These are phyloP conservation scores for Chondrosia reniformis DNA, from an alignment of 37 sponge, comb jelly and placozoan species.

Conservation along the genomic window DNA sequence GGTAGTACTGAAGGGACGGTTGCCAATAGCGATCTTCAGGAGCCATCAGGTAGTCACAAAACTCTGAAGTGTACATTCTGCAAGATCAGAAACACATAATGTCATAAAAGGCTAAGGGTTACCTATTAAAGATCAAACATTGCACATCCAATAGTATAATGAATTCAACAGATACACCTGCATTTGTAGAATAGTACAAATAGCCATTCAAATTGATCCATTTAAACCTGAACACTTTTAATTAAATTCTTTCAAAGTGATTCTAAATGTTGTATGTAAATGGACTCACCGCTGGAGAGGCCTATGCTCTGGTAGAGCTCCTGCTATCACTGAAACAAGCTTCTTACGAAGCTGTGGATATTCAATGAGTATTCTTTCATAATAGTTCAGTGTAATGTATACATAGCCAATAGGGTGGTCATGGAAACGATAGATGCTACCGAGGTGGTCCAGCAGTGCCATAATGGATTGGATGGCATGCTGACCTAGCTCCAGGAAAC, in stretches of 20 bases:
- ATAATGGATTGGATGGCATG: slow-evolving; percentile 36
- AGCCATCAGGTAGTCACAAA: slow-evolving; percentile 32
- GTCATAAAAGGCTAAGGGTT: too few relatives aligned
- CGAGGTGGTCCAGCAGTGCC: slow-evolving; percentile 41
- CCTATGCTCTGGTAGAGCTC: background rate
- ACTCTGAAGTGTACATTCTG: slow-evolving; percentile 55
- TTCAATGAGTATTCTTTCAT: slow-evolving; percentile 40
- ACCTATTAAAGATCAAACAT: too few relatives aligned
- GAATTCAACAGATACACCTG: too few relatives aligned
- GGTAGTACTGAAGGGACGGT: slow-evolving; percentile 41
- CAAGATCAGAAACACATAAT: background rate
- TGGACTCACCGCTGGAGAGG: slow-evolving; percentile 15
- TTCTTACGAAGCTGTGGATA: slow-evolving; percentile 45
- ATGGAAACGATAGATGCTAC: slow-evolving; percentile 76
- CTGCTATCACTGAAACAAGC: slow-evolving; percentile 58
- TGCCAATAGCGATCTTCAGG: slow-evolving; percentile 17
- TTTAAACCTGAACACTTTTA: too few relatives aligned
- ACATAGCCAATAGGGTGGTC: slow-evolving; percentile 62
- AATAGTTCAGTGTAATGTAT: slow-evolving; percentile 82
- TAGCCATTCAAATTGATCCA: too few relatives aligned
- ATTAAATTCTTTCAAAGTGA: background rate
- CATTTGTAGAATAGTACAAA: too few relatives aligned
- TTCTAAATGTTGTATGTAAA: too few relatives aligned
- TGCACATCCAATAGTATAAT: too few relatives aligned
- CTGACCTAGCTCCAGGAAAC: slow-evolving; percentile 61